phyloP scores from a whole-genome alignment of 2,888 invertebrate species.

The Penaeus monodon region DNA sequence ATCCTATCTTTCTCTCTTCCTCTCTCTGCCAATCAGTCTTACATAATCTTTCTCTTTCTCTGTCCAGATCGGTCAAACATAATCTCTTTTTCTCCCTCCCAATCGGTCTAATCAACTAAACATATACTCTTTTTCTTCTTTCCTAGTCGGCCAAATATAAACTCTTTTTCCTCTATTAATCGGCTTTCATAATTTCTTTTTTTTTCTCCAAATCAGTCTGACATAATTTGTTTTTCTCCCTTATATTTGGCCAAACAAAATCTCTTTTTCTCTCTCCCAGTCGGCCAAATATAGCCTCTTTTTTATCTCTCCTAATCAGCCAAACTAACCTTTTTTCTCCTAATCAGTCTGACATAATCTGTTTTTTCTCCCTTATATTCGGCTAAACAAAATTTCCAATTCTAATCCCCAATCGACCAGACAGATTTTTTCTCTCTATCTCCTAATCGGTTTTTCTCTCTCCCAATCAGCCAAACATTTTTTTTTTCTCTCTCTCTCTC shows the following conservation, averaged over 20 bases:
- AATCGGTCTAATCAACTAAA: slow-evolving; percentile 13
- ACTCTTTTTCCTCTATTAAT: background rate
- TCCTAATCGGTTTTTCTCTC: background rate
- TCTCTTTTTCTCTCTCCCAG: background rate
- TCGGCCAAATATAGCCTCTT: background rate
- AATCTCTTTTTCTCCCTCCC: slow-evolving; percentile 6
- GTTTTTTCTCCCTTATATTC: too few relatives aligned
- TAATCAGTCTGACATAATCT: background rate
- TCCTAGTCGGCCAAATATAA: background rate
- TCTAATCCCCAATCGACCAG: background rate
- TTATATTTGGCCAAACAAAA: too few relatives aligned
- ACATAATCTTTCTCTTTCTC: background rate
- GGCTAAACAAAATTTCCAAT: background rate
- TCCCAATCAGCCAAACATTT: background rate
- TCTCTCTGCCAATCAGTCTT: background rate
- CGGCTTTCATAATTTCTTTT: background rate
- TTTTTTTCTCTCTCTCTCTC: background rate
- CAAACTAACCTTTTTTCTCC: background rate
- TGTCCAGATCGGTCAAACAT: background rate
- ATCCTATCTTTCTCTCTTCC: background rate
- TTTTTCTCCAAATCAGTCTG: background rate
- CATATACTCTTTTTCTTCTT: background rate
- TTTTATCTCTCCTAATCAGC: background rate
- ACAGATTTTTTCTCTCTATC: background rate
- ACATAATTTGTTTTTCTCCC: background rate